Base-by-base conservation (phyloP, 2,888 invertebrate species). In the Coleophora flavipennella region DNA sequence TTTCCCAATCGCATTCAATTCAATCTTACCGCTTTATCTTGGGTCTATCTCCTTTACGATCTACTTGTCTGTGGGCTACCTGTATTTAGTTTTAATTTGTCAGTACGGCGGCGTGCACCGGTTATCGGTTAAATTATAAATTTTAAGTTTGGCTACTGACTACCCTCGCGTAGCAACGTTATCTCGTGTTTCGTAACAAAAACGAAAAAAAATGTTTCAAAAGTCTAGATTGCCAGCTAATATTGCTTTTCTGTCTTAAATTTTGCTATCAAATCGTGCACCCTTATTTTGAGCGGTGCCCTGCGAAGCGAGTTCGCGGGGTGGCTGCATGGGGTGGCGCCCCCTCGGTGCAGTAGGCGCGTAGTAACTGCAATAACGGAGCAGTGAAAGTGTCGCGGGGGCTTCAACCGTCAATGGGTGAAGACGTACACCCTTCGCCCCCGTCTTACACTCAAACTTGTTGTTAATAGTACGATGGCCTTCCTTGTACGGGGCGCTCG, bases 401-500 rank as follows among this genome's bases (percentile, higher is more conserved):
- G 83, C 77, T 79, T 75, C 80, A 80, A 80, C 81, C 81, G 83
- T 84, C 83, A 84, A 84, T 84, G 83, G 81, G 79, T 72, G 79
- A 83, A 81, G 80, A 79, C 73, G 72, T 73, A 67, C 78, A 69
- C 79, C 79, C 79, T 77, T 73, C 72, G 59, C 77, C 83, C 81
- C 71, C 74, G 77, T 76, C 79, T 81, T 79, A 62, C 60, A 62
- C 75, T 73, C 69, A 73, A 77, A 79, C 77, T 79, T 72, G 69
- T 67, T 77, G 64, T 67, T 76, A 71, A 74, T 78, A 79, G 67
- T 80, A 73, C 71, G 62, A 69, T 9, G 29, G 11, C 67, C 64
- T 67, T 69, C 63, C 61, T 50, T 50, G 49, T 51, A 51, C 44
- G 52, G 57, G 54, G 57, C 59, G 48, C 45, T 42, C 39, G 48